phyloP scores from a whole-genome alignment of 2,797 vertebrate genomes.

The Heteromormyrus szaboi region DNA sequence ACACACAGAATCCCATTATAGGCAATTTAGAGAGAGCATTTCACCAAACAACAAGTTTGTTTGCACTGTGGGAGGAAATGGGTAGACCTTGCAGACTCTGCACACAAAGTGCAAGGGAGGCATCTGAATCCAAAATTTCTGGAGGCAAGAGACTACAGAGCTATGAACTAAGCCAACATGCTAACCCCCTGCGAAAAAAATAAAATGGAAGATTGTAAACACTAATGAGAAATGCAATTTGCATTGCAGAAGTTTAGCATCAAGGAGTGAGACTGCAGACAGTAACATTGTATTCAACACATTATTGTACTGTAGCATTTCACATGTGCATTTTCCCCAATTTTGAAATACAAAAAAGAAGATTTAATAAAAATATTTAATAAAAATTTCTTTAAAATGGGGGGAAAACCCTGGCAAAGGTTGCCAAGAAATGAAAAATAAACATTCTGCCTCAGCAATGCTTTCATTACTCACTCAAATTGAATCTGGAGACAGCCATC shows the following conservation, averaged over 20 bases:
- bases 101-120: background rate
- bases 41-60: background rate
- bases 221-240: background rate
- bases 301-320: background rate
- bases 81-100: background rate
- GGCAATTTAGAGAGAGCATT: background rate
- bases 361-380: conserved; percentile 11
- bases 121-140: background rate
- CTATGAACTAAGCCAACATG: background rate
- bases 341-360: conserved; percentile 4
- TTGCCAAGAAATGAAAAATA: conserved; percentile 16
- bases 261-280: background rate
- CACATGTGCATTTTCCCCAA: background rate
- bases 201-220: background rate
- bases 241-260: background rate
- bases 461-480: conserved; percentile 22
- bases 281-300: background rate
- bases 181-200: background rate
- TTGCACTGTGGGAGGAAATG: background rate
- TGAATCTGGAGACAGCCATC: conserved; percentile 22
- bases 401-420: background rate
- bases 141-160: background rate
- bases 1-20: background rate
- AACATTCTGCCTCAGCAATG: conserved; percentile 10
- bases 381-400: background rate